Percentiles rank a stretch among this genome's conserved stretches.
These are phyloP conservation scores for Crossaster papposus DNA, from an alignment of 53 echinoderm and acorn worm species.

Conservation along the genomic window DNA sequence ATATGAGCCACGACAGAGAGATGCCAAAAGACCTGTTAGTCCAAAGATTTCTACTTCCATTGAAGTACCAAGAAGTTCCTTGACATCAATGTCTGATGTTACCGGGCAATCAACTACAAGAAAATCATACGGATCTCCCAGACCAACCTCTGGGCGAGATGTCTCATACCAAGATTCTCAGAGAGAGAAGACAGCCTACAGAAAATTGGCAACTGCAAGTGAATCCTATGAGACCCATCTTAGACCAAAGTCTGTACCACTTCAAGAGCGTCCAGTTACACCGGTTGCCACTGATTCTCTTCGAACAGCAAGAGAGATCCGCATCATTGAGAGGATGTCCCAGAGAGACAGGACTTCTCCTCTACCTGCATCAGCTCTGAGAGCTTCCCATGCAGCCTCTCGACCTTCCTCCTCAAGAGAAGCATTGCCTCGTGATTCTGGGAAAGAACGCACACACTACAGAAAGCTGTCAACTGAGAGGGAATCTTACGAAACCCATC, in stretches of 20 bases:
- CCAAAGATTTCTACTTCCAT: neutral
- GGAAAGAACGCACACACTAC: neutral
- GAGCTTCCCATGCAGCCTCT: conserved; percentile 16
- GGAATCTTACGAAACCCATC: conserved; percentile 21
- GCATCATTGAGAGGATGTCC: conserved; percentile 49
- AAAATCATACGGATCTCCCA: conserved; percentile 18
- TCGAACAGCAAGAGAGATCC: conserved; percentile 40
- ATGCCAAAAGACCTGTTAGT: neutral
- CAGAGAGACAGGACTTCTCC: conserved; percentile 21
- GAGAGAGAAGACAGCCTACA: neutral
- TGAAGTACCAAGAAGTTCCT: neutral
- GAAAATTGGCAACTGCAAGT: neutral
- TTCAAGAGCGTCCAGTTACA: conserved; percentile 38
- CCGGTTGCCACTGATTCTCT: conserved; percentile 47
- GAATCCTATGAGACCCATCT: conserved; percentile 26
- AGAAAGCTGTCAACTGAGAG: conserved; percentile 1
- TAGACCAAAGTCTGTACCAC: conserved; percentile 8
- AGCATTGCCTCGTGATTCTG: conserved; percentile 7
- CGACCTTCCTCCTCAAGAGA: conserved; percentile 30
- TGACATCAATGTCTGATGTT: conserved; percentile 11
- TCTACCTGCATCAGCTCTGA: neutral
- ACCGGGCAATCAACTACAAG: conserved; percentile 24
- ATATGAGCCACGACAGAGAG: neutral
- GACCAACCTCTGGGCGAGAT: conserved; percentile 12
- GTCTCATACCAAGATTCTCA: conserved; percentile 13